Conservation (phyloP, 2,113 vertebrate genomes). For the Porphyrio hochstetteri region DNA sequence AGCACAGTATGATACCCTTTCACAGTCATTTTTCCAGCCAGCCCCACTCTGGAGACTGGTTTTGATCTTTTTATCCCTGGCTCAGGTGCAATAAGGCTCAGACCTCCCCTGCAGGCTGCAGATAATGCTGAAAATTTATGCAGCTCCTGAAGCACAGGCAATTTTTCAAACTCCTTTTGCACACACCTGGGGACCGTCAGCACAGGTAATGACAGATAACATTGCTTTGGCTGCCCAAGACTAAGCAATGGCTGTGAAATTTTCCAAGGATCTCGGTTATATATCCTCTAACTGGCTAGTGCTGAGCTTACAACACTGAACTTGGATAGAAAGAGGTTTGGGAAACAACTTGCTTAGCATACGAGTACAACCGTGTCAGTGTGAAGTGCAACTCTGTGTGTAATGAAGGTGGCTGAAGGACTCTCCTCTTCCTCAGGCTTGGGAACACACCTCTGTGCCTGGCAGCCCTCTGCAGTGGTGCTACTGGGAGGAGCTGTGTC, state of each 20-base stretch:
- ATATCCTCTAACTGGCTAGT: not conserved
- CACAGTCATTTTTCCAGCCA: not conserved
- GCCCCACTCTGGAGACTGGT: not conserved
- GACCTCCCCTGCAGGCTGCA: not conserved
- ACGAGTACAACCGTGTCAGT: not conserved
- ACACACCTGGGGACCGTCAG: conserved; percentile 5
- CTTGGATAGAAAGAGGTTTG: not conserved
- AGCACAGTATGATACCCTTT: not conserved
- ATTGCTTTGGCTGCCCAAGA: not conserved
- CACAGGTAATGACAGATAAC: conserved; percentile 8
- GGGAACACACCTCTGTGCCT: not conserved
- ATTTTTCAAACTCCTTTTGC: conserved; percentile 45
- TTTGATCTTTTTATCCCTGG: conserved; percentile 32
- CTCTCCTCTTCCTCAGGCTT: not conserved
- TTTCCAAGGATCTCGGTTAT: not conserved
- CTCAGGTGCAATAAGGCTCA: not conserved
- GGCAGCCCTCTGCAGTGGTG: not conserved
- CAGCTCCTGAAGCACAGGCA: conserved; percentile 18
- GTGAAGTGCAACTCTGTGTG: not conserved
- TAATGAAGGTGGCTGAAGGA: not conserved
- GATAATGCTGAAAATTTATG: conserved; percentile 14
- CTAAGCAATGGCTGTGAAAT: not conserved
- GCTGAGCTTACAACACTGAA: not conserved
- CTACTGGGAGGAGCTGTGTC: not conserved
- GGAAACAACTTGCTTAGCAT: accelerated